phyloP scores from a whole-genome alignment of 1,140 invertebrate species.

The Anagrus nilaparvatae region DNA sequence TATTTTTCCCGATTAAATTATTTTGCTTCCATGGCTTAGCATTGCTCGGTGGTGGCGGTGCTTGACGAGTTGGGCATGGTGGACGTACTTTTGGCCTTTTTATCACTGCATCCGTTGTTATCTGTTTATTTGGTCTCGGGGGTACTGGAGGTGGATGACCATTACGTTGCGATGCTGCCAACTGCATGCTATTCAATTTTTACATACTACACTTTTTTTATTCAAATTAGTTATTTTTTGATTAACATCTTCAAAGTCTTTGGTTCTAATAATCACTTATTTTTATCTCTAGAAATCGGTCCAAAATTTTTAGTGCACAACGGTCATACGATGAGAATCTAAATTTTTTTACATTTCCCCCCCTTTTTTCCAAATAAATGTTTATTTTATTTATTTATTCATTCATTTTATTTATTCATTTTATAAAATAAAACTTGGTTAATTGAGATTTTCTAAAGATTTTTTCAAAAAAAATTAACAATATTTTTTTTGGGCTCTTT shows the following conservation, averaged over 20 bases:
- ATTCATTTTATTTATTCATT: no score
- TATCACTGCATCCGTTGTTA: slow-evolving; percentile 58
- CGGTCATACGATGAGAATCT: background rate
- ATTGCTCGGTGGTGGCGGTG: slow-evolving; percentile 37
- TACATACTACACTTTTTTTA: slow-evolving; percentile 3
- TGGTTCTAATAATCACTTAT: background rate
- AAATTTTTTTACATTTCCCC: background rate
- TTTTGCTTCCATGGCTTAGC: slow-evolving; percentile 39
- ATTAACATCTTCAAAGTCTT: background rate
- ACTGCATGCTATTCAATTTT: slow-evolving; percentile 27
- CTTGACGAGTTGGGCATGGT: slow-evolving; percentile 43
- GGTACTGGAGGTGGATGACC: slow-evolving; percentile 58
- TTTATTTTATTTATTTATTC: no score
- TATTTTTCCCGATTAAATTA: slow-evolving; percentile 24
- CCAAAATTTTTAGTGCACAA: background rate
- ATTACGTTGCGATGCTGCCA: slow-evolving; percentile 33
- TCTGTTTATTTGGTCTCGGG: slow-evolving; percentile 56
- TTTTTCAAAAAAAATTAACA: no score
- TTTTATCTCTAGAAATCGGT: background rate
- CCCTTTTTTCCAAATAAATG: background rate
- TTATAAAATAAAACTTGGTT: no score
- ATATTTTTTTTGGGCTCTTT: no score
- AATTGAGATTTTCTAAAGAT: no score
- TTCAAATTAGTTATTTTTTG: no score
- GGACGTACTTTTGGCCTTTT: slow-evolving; percentile 50